Evolutionary conservation across 2,797 vertebrate genomes (phyloP), one percentile per base, ranked within the genome.

Genomic region (Acanthurus lineatus): DNA sequence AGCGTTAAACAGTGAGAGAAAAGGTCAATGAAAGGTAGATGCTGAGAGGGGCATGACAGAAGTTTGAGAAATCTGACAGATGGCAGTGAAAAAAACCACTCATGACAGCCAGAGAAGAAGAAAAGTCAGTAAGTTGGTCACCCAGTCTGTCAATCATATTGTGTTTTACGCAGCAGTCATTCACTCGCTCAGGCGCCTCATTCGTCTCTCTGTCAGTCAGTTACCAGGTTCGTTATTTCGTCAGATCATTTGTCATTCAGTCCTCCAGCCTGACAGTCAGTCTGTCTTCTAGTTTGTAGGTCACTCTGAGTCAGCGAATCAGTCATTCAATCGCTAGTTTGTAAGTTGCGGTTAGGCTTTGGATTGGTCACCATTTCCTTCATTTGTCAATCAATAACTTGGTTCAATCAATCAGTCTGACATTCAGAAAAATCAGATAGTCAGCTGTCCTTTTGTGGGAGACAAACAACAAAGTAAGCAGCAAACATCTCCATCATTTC

Each of bases 11-110:
- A 86, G 44, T 17, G 63, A 52, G 61, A 73, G 59, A 66, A 83
- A 83, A 77, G 85, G 86, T 85, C 84, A 83, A 14, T 1, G 58
- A 73, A 63, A 84, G 82, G 79, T 77, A 51, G 81, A 79, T 22
- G 59, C 15, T 20, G 71, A 61, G 62, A 65, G 44, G 56, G 48
- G 44, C 3, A 14, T 5, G 53, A 66, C 68, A 22, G 42, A 62
- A 72, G 70, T 76, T 44, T 48, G 59, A 79, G 73, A 74, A 79
- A 75, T 77, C 60, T 47, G 68, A 80, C 69, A 69, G 40, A 38
- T 58, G 70, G 42, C n/a, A 16, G 51, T 53, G 22, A 8, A 44
- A 57, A 73, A 68, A 74, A 66, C 28, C 44, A 15, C n/a, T 54
- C 14, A 44, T 48, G 58, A 58, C 58, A 68, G 47, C 28, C 9